Base-by-base conservation (phyloP, 1,140 invertebrate species). In the Maconellicoccus hirsutus region DNA sequence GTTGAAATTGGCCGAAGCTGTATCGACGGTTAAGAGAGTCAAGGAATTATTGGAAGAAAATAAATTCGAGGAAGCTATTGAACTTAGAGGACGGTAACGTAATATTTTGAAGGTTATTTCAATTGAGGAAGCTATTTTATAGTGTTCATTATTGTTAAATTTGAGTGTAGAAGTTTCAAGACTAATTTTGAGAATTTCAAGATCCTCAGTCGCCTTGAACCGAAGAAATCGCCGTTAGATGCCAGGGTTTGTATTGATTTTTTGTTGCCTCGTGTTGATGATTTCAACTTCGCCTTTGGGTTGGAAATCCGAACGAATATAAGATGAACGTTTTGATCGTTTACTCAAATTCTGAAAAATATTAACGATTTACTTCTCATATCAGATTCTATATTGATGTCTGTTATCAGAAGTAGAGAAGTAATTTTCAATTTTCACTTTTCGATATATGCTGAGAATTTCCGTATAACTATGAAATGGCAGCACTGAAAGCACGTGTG, bases 131-230 rank as follows among this genome's bases (percentile, higher is more conserved):
- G 6, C 19, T 19, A 25, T 25, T 14, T 23, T 25, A 66, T 66
- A 4, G 19, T 16, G 3, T 27, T 22, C 6, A 25, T 59, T 70
- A 38, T n/a, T 71, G 73, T 73, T 38, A 70, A 73, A 77, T 78
- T 52, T 52, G 42, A 52, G 42, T 3, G 69, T 73, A 87, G 89
- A 79, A 89, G 87, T 76, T 99, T 99, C 78, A 87, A 87, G 72
- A 87, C 96, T 72, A 98, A 99, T 81, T 84, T 99, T 77, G 89
- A 94, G 75, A 98, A 94, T 0, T 99, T 98, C 82, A 95, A 95
- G 78, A 92, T 96, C 86, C 82, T 99, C 78, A 96, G 94, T 7
- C 88, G 96, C 74, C 81, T 98, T 75, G 90, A 94, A 78, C 94
- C 96, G 1, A 93, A 94, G 12, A 88, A 79, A 74, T 59, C 79